Evolutionary conservation across 2,888 invertebrate genomes (phyloP).

Genomic region (Amorpha juglandis): DNA sequence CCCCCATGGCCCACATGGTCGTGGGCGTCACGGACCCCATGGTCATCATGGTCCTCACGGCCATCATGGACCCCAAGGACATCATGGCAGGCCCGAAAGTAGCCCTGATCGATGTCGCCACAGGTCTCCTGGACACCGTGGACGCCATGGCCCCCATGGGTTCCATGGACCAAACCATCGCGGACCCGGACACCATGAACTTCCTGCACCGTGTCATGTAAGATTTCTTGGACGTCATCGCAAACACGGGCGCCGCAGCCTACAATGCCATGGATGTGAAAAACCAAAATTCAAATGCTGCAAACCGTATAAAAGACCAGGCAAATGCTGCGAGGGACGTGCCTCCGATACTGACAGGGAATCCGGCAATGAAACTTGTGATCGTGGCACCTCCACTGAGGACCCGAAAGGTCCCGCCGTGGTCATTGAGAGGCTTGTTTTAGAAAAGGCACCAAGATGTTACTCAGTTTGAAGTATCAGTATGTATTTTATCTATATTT

Average conservation of each 20-base stretch:
- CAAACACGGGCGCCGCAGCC: neutral
- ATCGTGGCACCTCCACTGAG: neutral
- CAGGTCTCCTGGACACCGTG: slow-evolving; percentile 28
- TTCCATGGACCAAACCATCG: slow-evolving; percentile 1
- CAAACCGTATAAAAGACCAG: neutral
- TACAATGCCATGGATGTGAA: neutral
- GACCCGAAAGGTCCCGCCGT: neutral
- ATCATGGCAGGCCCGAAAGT: neutral
- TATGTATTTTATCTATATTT: slow-evolving; percentile 12
- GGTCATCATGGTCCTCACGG: slow-evolving; percentile 29
- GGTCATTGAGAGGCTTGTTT: neutral
- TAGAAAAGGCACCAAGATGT: slow-evolving; percentile 11
- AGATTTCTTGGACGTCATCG: neutral
- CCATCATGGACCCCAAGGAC: slow-evolving; percentile 26
- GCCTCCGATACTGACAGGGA: neutral
- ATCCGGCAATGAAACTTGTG: slow-evolving; percentile 9
- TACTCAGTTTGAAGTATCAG: slow-evolving; percentile 17
- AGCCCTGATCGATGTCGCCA: slow-evolving; percentile 15
- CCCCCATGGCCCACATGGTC: slow-evolving; percentile 22
- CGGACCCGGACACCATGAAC: neutral
- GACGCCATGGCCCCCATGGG: slow-evolving; percentile 24
- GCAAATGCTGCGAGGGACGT: neutral
- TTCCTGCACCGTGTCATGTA: neutral
- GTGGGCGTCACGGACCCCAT: slow-evolving; percentile 25
- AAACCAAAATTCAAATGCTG: neutral